phyloP scores from a whole-genome alignment of 2,797 vertebrate genomes.

The Etheostoma perlongum region DNA sequence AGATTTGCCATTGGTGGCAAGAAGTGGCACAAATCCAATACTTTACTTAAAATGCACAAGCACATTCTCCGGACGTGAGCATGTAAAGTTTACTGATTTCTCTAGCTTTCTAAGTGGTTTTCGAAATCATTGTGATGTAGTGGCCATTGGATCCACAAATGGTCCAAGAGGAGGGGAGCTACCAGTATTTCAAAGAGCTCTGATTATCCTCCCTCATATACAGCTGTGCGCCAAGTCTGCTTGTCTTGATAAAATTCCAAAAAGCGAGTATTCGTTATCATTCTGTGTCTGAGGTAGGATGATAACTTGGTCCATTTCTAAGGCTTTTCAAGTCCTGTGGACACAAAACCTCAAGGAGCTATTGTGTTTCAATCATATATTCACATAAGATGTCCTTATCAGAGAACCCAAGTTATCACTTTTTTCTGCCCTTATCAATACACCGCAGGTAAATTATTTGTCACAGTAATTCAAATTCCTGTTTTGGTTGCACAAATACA shows the following conservation, averaged over 20 bases:
- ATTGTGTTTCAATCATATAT: background rate
- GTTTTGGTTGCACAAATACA: background rate
- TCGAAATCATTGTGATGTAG: slow-evolving; percentile 47
- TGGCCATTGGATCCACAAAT: slow-evolving; percentile 38
- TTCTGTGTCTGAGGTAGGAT: background rate
- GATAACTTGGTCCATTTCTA: slow-evolving; percentile 3
- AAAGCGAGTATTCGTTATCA: slow-evolving; percentile 23
- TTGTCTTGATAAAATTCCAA: slow-evolving; percentile 29
- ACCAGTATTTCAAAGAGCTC: slow-evolving; percentile 40
- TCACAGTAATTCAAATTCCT: background rate
- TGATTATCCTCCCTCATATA: slow-evolving; percentile 55
- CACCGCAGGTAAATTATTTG: background rate
- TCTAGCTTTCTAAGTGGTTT: slow-evolving; percentile 39
- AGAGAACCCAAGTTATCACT: background rate
- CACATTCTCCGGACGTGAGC: slow-evolving; percentile 35
- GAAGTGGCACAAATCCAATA: background rate
- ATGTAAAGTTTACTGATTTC: slow-evolving; percentile 16
- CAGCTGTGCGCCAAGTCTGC: slow-evolving; percentile 12
- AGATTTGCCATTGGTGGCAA: slow-evolving; percentile 4
- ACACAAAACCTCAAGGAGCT: background rate
- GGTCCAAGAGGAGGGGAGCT: slow-evolving; percentile 37
- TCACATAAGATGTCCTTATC: background rate
- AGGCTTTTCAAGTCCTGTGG: background rate
- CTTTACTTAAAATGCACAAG: slow-evolving; percentile 38
- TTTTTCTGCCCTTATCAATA: background rate